Conservation (phyloP, 2,797 vertebrate species). For the Eospalax fontanierii region DNA sequence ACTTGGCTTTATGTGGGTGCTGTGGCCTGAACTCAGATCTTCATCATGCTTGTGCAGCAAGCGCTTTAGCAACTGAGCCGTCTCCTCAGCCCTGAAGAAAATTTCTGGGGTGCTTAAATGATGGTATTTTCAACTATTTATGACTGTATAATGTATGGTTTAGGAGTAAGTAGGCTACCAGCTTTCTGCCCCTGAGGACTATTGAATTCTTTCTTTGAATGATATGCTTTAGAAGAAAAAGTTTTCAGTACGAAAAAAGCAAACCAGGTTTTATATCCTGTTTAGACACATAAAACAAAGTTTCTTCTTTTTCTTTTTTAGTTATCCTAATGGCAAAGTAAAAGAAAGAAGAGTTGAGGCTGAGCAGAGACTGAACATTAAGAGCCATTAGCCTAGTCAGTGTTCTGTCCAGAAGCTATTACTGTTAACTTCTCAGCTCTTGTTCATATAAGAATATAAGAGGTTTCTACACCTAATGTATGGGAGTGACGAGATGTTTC, state of each 20-base stretch:
- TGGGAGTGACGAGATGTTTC: constrained; percentile 6
- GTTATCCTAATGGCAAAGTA: constrained; percentile 49
- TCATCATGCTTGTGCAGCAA: background rate
- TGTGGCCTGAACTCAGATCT: background rate
- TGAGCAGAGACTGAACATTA: constrained; percentile 45
- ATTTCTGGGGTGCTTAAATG: background rate
- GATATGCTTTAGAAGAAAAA: constrained; percentile 50
- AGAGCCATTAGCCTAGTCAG: constrained; percentile 41
- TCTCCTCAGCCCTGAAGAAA: background rate
- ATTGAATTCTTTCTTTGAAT: constrained; percentile 19
- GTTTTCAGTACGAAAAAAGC: constrained; percentile 27
- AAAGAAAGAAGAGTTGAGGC: constrained; percentile 54
- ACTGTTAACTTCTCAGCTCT: constrained; percentile 41
- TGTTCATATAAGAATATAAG: constrained; percentile 26
- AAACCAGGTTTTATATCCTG: constrained; percentile 28
- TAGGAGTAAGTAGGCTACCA: constrained; percentile 35
- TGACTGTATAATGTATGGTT: constrained; percentile 34
- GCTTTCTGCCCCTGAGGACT: constrained; percentile 9
- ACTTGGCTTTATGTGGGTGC: background rate
- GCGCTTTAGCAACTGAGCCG: background rate
- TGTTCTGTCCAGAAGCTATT: constrained; percentile 61
- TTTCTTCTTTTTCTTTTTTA: constrained; percentile 12
- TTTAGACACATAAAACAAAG: constrained; percentile 15
- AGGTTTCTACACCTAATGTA: constrained; percentile 19
- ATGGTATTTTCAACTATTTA: constrained; percentile 42